Base-by-base conservation (phyloP, 2,113 vertebrate species). In the Paradisaea rubra region DNA sequence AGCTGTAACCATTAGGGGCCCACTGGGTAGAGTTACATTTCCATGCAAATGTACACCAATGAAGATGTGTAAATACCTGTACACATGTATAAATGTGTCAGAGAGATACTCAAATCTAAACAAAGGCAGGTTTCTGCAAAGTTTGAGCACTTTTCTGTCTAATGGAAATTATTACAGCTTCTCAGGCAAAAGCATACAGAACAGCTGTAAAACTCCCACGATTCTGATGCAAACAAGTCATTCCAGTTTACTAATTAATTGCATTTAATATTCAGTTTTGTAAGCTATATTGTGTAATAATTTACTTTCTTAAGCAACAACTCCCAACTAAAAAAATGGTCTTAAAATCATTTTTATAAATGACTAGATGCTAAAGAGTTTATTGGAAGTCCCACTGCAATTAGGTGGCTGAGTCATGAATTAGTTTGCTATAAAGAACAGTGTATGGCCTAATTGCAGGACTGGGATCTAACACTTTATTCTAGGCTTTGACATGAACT, bases 371-470 rank as follows among this genome's bases (percentile, higher is more conserved):
- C 66, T 88, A 73, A 76, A 72, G 79, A 81, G 66, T 68, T 96
- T 93, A 90, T 78, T 91, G 85, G 85, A 94, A 93, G 71, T 83
- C 82, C 88, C 91, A 88, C 22, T 90, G 89, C 82, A 95, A 88
- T 93, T 95, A 89, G 64, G n/a, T 64, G 56, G 59, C 91, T 92
- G 92, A 96, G 64, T 92, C 91, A 96, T 60, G 72, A 94, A 95
- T 93, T 88, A 90, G 69, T 81, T 86, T 86, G 91, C 92, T 88
- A 49, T 78, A 81, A 85, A 85, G 85, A 94, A 87, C 47, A 76
- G 71, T 1, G 30, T 35, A 90, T 27, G 56, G 59, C 68, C 89
- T 95, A 95, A 97, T 92, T 94, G 89, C 56, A 88, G 69, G 71
- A 91, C 68, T 42, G 52, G 52, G 42, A 95, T 86, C 71, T 88